Conservation (phyloP, 1,140 invertebrate genomes). For the Papilio polyxenes region DNA sequence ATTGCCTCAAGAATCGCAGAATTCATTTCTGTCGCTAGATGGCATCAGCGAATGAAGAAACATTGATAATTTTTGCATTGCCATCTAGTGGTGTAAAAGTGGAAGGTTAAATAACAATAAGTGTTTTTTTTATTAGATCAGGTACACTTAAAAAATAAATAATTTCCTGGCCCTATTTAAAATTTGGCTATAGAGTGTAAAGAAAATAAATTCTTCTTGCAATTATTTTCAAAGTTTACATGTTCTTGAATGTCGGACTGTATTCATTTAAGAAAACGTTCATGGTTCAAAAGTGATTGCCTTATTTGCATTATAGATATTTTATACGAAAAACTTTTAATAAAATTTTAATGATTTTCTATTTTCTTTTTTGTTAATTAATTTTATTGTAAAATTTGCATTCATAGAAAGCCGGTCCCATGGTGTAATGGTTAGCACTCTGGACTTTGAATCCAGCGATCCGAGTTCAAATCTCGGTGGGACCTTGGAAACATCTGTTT, state of each 20-base stretch:
- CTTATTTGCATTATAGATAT: neutral
- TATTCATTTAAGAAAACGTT: neutral
- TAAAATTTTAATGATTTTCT: slow-evolving; percentile 3
- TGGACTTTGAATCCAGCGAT: slow-evolving; percentile 95
- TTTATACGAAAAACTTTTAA: slow-evolving; percentile 13
- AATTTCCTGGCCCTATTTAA: neutral
- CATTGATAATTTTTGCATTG: neutral
- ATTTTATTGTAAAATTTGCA: slow-evolving; percentile 50
- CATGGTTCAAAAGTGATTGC: neutral
- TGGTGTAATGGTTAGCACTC: slow-evolving; percentile 96
- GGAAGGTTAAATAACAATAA: neutral
- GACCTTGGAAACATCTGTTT: slow-evolving; percentile 78
- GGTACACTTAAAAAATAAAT: neutral
- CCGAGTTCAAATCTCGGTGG: slow-evolving; percentile 92
- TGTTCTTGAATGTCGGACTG: neutral
- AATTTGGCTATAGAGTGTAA: neutral
- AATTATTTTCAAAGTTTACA: neutral
- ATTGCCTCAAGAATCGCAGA: neutral
- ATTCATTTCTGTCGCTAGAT: neutral
- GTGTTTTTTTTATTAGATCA: neutral
- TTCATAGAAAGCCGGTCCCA: slow-evolving; percentile 81
- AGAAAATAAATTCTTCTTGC: neutral
- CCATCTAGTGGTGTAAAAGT: neutral
- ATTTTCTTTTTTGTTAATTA: slow-evolving; percentile 25
- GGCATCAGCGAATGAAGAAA: neutral